phyloP scores from a whole-genome alignment of 2,113 vertebrate genomes.

The Chaenocephalus aceratus region DNA sequence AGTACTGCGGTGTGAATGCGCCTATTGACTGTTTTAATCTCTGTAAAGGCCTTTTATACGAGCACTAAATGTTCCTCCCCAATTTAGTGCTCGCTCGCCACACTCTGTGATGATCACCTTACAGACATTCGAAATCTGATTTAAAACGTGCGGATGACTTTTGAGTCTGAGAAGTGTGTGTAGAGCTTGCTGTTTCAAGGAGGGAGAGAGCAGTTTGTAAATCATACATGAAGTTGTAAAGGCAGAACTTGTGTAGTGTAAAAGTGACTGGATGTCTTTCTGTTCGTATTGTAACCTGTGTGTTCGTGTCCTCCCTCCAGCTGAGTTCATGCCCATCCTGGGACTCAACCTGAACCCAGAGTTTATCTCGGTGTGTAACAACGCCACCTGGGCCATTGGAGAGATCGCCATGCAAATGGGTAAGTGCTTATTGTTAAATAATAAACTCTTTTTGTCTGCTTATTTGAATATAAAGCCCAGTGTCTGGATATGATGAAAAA shows the following conservation, averaged over 20 bases:
- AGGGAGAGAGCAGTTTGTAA: neutral
- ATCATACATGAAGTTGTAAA: neutral
- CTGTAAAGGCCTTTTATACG: neutral
- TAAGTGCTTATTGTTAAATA: conserved; percentile 61
- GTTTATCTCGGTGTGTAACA: conserved; percentile 95
- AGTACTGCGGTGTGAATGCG: no score
- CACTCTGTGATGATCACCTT: conserved; percentile 64
- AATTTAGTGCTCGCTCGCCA: neutral
- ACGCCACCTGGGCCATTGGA: conserved; percentile 93
- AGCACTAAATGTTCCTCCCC: neutral
- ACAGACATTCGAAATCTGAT: conserved; percentile 79
- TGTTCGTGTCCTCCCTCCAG: conserved; percentile 69
- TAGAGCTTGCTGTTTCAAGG: neutral
- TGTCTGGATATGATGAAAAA: conserved; percentile 78
- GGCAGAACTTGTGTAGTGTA: neutral
- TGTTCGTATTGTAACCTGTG: conserved; percentile 21
- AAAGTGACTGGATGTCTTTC: neutral
- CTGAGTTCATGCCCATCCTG: conserved; percentile 97
- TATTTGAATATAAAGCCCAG: neutral
- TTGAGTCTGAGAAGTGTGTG: conserved; percentile 66
- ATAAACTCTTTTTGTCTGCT: neutral
- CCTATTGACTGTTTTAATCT: neutral
- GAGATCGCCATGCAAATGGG: conserved; percentile 97
- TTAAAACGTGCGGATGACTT: conserved; percentile 35
- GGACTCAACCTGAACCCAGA: conserved; percentile 96